These are phyloP conservation scores for Poecilia velifera DNA, from an alignment of 2,797 vertebrate species.

Conservation along the genomic window DNA sequence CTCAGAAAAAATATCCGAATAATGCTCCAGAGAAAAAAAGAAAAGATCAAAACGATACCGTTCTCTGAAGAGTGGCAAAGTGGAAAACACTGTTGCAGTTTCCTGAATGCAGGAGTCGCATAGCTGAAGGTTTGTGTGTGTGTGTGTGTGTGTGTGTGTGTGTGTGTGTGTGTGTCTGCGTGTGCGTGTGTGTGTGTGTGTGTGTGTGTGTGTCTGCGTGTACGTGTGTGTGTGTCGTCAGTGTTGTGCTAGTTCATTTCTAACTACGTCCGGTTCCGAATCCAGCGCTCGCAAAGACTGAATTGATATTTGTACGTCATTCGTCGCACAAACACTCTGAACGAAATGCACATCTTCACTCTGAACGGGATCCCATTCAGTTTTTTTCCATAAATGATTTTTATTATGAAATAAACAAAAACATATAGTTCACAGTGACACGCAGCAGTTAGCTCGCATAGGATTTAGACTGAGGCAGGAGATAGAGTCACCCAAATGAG, in stretches of 20 bases:
- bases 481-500: neutral
- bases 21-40: constrained; percentile 30
- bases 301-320: neutral
- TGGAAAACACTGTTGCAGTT: constrained; percentile 28
- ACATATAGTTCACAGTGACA: neutral
- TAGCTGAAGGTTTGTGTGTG: neutral
- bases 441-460: neutral
- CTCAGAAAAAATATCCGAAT: constrained; percentile 55
- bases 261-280: neutral
- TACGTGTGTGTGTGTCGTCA: neutral
- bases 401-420: neutral
- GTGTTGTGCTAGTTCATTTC: neutral
- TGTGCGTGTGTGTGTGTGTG: constrained; percentile 8
- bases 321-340: neutral
- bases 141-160: neutral
- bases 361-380: neutral
- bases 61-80: constrained; percentile 31
- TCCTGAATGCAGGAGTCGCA: constrained; percentile 17
- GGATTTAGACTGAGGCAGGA: too few species aligned
- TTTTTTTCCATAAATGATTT: neutral
- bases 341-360: neutral
- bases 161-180: neutral
- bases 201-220: neutral
- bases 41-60: constrained; percentile 1
- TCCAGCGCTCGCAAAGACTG: neutral